Evolutionary conservation across 1,140 invertebrate genomes (phyloP).

Genomic region (Eriocheir sinensis): DNA sequence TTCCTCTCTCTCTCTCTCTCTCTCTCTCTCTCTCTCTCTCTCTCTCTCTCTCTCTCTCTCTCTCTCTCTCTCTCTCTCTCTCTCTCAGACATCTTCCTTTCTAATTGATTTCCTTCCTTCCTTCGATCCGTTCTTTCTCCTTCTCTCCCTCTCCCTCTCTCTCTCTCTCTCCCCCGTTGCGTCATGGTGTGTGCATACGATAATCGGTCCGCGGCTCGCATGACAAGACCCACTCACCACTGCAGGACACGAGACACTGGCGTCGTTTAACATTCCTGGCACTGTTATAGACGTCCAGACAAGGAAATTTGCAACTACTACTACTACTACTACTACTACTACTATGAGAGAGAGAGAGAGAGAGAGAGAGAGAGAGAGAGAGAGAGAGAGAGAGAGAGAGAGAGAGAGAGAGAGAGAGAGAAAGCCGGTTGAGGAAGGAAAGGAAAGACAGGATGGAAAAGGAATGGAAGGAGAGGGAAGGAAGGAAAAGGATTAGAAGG

Average conservation of each 20-base stretch:
- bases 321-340: too few relatives aligned
- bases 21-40: background rate
- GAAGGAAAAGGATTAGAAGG: background rate
- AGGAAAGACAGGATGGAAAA: background rate
- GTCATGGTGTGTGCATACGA: background rate
- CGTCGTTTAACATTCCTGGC: too few relatives aligned
- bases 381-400: background rate
- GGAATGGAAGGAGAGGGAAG: background rate
- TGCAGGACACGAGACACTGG: too few relatives aligned
- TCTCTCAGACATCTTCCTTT: background rate
- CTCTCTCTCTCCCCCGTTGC: background rate
- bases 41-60: background rate
- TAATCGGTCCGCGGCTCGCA: too few relatives aligned
- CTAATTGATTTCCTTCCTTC: background rate
- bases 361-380: background rate
- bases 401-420: slow-evolving; percentile 14
- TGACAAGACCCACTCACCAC: too few relatives aligned
- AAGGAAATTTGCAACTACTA: too few relatives aligned
- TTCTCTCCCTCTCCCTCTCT: background rate
- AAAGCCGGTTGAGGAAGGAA: background rate
- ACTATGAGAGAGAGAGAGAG: background rate
- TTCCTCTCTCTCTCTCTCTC: background rate
- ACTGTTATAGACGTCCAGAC: too few relatives aligned
- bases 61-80: background rate
- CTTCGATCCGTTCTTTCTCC: background rate